Conservation (phyloP, 2,797 vertebrate genomes). For the Scolopax bukidnonensis region DNA sequence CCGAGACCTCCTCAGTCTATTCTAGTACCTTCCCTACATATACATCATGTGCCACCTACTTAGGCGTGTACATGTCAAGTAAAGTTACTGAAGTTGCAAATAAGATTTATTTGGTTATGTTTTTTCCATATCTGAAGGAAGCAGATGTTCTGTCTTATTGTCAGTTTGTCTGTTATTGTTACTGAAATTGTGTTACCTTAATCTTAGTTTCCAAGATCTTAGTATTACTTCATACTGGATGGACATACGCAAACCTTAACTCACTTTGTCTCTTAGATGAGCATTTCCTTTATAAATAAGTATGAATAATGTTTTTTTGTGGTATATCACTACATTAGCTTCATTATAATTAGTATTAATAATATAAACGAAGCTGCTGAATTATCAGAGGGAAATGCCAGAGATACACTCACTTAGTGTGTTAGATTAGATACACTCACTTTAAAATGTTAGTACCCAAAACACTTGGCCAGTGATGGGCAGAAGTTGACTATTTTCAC, state of each 20-base stretch:
- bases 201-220: not conserved
- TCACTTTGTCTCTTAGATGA: not conserved
- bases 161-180: not conserved
- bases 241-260: not conserved
- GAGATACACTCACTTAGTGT: not conserved
- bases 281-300: not conserved
- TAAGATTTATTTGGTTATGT: not conserved
- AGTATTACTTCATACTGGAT: not conserved
- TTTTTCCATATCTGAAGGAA: not conserved
- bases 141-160: not conserved
- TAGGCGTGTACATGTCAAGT: rapidly evolving
- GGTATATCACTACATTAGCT: not conserved
- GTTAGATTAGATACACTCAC: not conserved
- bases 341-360: not conserved
- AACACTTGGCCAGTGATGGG: not conserved
- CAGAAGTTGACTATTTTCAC: not conserved
- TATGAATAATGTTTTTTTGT: not conserved
- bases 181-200: not conserved
- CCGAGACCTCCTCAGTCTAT: not conserved
- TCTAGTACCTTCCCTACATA: not conserved
- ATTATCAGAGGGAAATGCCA: not conserved
- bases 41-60: not conserved
- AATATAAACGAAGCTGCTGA: not conserved
- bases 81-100: not conserved
- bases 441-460: not conserved